Evolutionary conservation across 2,113 vertebrate species (phyloP).

Genomic region (Periophthalmodon schlosseri): DNA sequence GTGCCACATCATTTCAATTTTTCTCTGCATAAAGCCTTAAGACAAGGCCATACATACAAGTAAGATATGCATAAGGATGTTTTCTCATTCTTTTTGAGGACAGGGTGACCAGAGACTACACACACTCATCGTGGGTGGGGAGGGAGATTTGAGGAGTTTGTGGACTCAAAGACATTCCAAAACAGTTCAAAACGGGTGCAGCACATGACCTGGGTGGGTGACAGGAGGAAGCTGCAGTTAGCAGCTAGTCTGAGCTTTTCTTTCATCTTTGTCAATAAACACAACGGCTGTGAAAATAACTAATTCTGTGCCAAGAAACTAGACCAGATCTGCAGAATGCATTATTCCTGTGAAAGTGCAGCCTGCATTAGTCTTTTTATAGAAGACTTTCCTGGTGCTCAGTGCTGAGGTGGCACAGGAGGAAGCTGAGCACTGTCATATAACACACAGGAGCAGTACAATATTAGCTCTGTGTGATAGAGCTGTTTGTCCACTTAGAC

Average conservation of each 20-base stretch:
- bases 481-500: neutral
- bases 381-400: constrained; percentile 31
- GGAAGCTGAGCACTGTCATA: constrained; percentile 29
- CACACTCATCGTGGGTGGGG: constrained; percentile 19
- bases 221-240: constrained; percentile 11
- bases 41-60: constrained; percentile 40
- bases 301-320: constrained; percentile 8
- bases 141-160: constrained; percentile 27
- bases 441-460: constrained; percentile 18
- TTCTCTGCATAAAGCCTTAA: constrained; percentile 32
- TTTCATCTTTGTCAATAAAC: constrained; percentile 3
- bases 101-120: constrained; percentile 25
- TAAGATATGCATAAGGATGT: constrained; percentile 53
- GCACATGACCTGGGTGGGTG: constrained; percentile 2
- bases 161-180: constrained; percentile 35
- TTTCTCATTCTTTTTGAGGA: constrained; percentile 48
- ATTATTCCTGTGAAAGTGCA: constrained; percentile 35
- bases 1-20: neutral
- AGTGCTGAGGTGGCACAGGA: constrained; percentile 24
- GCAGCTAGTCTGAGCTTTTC: constrained; percentile 1
- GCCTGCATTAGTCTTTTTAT: constrained; percentile 39
- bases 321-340: constrained; percentile 21
- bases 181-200: constrained; percentile 20
- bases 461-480: neutral
- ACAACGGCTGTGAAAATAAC: constrained; percentile 6